A percentile compares a stretch with the other conserved stretches of the same genome.
Conservation (phyloP, 2,797 vertebrate genomes). For the Bradypodion pumilum region DNA sequence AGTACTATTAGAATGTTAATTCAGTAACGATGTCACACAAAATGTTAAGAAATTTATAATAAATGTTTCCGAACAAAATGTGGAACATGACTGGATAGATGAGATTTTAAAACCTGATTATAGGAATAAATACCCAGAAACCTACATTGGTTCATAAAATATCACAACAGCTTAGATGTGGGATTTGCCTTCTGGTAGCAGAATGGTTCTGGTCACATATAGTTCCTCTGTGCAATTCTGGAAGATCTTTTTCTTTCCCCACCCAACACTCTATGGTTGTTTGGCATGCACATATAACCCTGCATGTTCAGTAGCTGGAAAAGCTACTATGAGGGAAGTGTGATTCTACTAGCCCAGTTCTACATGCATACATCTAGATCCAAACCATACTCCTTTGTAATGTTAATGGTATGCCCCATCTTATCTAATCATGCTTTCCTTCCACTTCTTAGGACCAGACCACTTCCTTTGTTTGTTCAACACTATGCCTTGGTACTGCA, state of each 20-base stretch:
- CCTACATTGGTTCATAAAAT: neutral
- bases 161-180: neutral
- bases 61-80: neutral
- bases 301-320: neutral
- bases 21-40: constrained; percentile 28
- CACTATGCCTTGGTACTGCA: constrained; percentile 61
- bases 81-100: constrained; percentile 22
- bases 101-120: constrained; percentile 19
- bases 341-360: neutral
- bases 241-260: neutral
- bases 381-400: neutral
- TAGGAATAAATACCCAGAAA: constrained; percentile 33
- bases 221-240: neutral
- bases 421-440: neutral
- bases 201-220: neutral
- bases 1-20: constrained; percentile 20
- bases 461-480: neutral
- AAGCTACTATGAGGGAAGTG: neutral
- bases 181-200: neutral
- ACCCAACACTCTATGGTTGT: neutral
- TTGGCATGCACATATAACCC: neutral
- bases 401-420: neutral
- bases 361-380: neutral
- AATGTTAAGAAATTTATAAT: neutral
- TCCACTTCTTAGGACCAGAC: neutral